Evolutionary conservation across 2,888 invertebrate species (phyloP).

Genomic region (Nasonovia ribisnigri): DNA sequence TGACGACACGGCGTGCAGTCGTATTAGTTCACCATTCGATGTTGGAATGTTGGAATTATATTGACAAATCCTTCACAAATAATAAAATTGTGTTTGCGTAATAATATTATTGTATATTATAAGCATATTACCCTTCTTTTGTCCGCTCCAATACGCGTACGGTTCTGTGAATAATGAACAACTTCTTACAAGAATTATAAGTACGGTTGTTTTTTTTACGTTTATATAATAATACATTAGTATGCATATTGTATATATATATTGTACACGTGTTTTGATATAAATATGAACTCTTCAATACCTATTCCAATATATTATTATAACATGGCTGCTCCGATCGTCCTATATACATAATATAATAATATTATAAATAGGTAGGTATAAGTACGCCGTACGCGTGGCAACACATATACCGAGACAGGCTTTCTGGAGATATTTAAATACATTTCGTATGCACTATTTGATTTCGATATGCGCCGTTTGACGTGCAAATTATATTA

Average conservation of each 20-base stretch:
- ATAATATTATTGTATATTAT: not conserved
- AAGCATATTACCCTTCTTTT: not conserved
- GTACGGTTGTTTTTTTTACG: not conserved
- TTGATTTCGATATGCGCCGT: not conserved
- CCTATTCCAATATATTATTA: not conserved
- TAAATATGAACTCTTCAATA: slow-evolving; percentile 5
- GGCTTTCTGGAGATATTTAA: not conserved
- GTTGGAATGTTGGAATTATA: not conserved
- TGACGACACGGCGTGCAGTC: not conserved
- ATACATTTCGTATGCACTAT: not conserved
- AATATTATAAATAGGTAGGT: not conserved
- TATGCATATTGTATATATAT: not conserved
- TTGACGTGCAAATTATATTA: not conserved
- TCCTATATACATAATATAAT: not conserved
- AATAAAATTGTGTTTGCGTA: not conserved
- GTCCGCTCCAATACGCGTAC: not conserved
- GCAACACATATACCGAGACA: not conserved
- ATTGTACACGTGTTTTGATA: not conserved
- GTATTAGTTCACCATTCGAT: not conserved
- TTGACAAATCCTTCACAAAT: slow-evolving; percentile 32
- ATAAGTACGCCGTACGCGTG: not conserved
- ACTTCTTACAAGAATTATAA: not conserved
- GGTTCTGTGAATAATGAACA: not conserved
- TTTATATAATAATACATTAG: too few species aligned
- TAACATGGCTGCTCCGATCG: not conserved